These are phyloP conservation scores for Nebria brevicollis DNA, from an alignment of 2,888 invertebrate species.

Conservation along the genomic window DNA sequence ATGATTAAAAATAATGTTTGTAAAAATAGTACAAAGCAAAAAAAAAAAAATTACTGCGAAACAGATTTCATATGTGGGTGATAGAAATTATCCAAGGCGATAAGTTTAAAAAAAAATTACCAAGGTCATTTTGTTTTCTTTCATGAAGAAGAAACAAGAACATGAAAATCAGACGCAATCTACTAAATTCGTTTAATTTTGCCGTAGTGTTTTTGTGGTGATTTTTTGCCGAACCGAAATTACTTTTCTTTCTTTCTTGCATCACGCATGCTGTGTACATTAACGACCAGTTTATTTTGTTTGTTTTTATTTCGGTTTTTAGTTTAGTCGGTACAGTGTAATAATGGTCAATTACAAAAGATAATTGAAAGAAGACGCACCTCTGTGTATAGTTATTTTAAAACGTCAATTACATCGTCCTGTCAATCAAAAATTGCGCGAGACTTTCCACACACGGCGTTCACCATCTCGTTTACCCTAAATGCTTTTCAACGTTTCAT, in stretches of 20 bases:
- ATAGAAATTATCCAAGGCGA: background rate
- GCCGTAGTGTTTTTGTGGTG: background rate
- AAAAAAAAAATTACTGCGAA: background rate
- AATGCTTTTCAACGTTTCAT: conserved; percentile 13
- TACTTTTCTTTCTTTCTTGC: conserved; percentile 26
- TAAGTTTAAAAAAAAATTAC: background rate
- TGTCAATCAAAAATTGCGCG: conserved; percentile 30
- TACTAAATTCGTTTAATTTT: conserved; percentile 26
- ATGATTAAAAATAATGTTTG: background rate
- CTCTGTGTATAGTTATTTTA: conserved; percentile 39
- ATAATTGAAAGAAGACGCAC: conserved; percentile 46
- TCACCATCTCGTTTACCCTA: conserved; percentile 31
- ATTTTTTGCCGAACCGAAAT: conserved; percentile 24
- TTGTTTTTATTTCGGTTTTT: background rate
- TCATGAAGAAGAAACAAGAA: background rate
- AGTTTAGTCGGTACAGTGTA: conserved; percentile 5
- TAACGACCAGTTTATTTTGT: conserved; percentile 25
- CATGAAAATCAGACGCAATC: background rate
- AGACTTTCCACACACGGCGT: background rate
- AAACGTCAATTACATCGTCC: conserved; percentile 31
- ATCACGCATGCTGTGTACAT: conserved; percentile 32
- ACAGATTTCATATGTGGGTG: background rate
- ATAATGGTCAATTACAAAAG: conserved; percentile 39
- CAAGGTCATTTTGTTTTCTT: background rate
- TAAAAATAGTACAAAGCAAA: background rate